Evolutionary conservation across 2,888 invertebrate genomes (phyloP).

Genomic region (Dynastes hyllus): DNA sequence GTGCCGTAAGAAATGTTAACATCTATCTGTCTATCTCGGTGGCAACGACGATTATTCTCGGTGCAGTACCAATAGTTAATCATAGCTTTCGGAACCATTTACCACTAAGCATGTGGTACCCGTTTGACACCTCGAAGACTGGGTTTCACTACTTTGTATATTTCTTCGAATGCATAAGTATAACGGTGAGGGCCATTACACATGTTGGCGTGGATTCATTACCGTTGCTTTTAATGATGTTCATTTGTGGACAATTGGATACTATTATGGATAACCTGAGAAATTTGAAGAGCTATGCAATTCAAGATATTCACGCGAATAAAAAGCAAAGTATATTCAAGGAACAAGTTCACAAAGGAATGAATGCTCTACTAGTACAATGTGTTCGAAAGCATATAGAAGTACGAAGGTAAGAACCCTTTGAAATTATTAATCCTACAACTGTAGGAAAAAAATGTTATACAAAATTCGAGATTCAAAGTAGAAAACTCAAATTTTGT

Average conservation of each 20-base stretch:
- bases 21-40: background rate
- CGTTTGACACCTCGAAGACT: background rate
- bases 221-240: slow-evolving; percentile 71
- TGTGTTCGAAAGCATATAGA: slow-evolving; percentile 56
- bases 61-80: too few species aligned
- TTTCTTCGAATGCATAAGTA: too few species aligned
- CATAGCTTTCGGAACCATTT: background rate
- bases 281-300: slow-evolving; percentile 52
- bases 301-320: slow-evolving; percentile 19
- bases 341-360: slow-evolving; percentile 6
- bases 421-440: background rate
- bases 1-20: background rate
- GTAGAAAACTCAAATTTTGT: too few species aligned
- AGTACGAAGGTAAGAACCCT: slow-evolving; percentile 9
- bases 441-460: too few species aligned
- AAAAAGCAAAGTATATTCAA: background rate
- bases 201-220: slow-evolving; percentile 73
- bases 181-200: background rate
- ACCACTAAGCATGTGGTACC: background rate
- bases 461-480: too few species aligned
- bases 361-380: slow-evolving; percentile 54
- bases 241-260: slow-evolving; percentile 72
- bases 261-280: slow-evolving; percentile 69
- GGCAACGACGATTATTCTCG: too few species aligned
- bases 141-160: background rate